Percentiles rank a stretch among this genome's conserved stretches.
phyloP scores from a whole-genome alignment of 1,140 invertebrate species.

The Hestina assimilis region DNA sequence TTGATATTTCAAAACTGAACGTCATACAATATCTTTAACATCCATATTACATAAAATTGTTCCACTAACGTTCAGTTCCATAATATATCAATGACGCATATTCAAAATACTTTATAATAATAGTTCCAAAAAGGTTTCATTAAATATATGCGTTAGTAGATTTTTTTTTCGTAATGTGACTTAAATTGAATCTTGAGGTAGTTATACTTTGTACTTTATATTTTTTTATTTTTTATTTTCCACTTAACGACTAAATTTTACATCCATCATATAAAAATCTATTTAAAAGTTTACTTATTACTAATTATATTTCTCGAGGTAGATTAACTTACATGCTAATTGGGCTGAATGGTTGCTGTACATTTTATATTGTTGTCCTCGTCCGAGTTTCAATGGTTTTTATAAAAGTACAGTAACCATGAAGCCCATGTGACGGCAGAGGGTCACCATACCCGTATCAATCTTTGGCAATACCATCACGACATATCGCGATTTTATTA shows the following conservation, averaged over 20 bases:
- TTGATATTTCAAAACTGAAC: conserved; percentile 29
- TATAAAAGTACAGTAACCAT: conserved; percentile 51
- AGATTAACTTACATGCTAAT: conserved; percentile 74
- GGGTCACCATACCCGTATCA: conserved; percentile 78
- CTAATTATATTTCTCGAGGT: conserved; percentile 75
- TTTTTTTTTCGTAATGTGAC: conserved; percentile 32
- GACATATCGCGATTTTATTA: conserved; percentile 72
- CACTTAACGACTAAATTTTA: conserved; percentile 58
- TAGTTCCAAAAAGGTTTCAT: conserved; percentile 49
- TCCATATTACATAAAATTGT: conserved; percentile 37
- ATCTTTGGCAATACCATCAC: conserved; percentile 79
- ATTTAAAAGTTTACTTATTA: conserved; percentile 68
- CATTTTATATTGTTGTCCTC: conserved; percentile 17
- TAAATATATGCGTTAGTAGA: conserved; percentile 47
- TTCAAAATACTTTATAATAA: conserved; percentile 35
- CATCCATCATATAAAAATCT: conserved; percentile 76
- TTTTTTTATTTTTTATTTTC: conserved; percentile 64
- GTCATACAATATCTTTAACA: conserved; percentile 31
- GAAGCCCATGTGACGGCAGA: conserved; percentile 71
- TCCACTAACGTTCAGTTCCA: conserved; percentile 41
- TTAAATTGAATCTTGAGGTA: conserved; percentile 77
- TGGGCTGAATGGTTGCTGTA: conserved; percentile 50
- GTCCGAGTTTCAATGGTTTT: conserved; percentile 11
- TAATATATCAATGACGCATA: conserved; percentile 29
- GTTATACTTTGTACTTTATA: conserved; percentile 77